Conservation (phyloP, 2,888 invertebrate genomes). For the Netelia inedita region DNA sequence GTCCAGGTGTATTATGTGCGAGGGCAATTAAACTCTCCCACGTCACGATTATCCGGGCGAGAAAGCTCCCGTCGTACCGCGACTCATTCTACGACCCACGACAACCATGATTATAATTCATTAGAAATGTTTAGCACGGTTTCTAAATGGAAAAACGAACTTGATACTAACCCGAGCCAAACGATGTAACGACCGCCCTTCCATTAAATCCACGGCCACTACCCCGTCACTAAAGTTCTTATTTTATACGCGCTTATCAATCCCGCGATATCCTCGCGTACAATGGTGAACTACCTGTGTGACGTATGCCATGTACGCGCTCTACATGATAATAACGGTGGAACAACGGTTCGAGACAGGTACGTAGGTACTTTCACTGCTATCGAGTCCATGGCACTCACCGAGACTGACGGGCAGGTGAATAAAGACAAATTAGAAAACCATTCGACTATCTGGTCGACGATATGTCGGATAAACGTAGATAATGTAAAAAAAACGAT, state of each 20-base stretch:
- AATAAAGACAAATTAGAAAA: conserved; percentile 27
- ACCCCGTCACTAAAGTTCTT: not conserved
- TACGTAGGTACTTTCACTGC: conserved; percentile 53
- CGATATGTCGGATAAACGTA: no score
- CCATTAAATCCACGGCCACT: not conserved
- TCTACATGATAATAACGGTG: conserved; percentile 4
- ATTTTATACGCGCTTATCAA: conserved; percentile 46
- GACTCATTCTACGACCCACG: conserved; percentile 20
- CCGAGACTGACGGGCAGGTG: conserved; percentile 26
- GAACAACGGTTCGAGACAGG: conserved; percentile 9
- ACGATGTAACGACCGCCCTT: conserved; percentile 44
- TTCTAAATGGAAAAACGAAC: conserved; percentile 49
- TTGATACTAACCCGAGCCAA: conserved; percentile 22
- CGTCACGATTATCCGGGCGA: conserved; percentile 54
- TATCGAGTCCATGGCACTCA: conserved; percentile 36
- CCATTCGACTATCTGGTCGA: conserved; percentile 15
- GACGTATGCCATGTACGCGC: conserved; percentile 15
- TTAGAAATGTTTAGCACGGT: conserved; percentile 56
- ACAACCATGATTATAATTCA: conserved; percentile 34
- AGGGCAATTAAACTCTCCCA: conserved; percentile 55
- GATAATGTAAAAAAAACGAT: no score
- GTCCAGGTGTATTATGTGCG: conserved; percentile 30
- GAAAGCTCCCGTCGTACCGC: conserved; percentile 43
- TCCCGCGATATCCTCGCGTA: conserved; percentile 34
- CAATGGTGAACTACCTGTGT: conserved; percentile 41